phyloP scores from a whole-genome alignment of 2,797 vertebrate species.

The Meda fulgida region DNA sequence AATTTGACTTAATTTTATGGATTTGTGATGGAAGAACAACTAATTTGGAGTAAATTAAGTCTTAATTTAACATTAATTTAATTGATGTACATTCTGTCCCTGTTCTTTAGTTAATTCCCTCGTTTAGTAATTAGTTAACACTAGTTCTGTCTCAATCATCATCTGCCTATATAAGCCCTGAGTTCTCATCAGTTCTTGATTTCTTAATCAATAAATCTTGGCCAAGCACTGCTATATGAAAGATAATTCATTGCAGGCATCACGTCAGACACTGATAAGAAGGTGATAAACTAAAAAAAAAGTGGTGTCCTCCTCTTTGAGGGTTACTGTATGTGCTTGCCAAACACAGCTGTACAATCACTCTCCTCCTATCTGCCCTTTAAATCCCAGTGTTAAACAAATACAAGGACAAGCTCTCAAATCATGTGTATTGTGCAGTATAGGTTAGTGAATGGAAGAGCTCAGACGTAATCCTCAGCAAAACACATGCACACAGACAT shows the following conservation, averaged over 20 bases:
- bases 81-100: not conserved
- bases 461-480: not conserved
- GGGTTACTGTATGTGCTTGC: not conserved
- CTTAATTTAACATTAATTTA: not conserved
- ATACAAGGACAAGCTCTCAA: slow-evolving; percentile 4
- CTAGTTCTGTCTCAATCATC: too few relatives aligned
- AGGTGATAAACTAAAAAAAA: not conserved
- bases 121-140: too few relatives aligned
- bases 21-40: not conserved
- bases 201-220: not conserved
- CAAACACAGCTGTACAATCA: not conserved
- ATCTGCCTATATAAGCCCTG: too few relatives aligned
- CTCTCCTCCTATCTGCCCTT: not conserved
- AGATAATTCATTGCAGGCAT: not conserved
- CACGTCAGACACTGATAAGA: slow-evolving; percentile 5
- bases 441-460: not conserved
- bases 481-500: not conserved
- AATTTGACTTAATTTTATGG: not conserved
- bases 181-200: not conserved
- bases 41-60: not conserved
- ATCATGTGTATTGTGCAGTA: not conserved
- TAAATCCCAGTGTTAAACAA: slow-evolving; percentile 14
- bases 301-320: not conserved
- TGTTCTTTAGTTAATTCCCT: too few relatives aligned
- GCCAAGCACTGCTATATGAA: not conserved